Evolutionary conservation across 2,113 vertebrate species (phyloP).

Genomic region (Cygnus buccinator): DNA sequence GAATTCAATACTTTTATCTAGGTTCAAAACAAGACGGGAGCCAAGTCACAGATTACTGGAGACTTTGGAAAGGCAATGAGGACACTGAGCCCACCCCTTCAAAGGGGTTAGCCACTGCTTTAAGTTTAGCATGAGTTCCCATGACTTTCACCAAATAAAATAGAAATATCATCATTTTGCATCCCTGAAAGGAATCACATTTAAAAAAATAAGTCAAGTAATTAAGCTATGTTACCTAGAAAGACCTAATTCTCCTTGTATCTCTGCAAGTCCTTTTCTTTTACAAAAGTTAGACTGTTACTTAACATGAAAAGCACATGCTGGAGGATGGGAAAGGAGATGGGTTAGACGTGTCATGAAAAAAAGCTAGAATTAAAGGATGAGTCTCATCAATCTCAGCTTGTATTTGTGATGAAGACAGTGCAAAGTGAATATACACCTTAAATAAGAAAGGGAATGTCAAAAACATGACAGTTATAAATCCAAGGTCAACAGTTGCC

Average conservation of each 20-base stretch:
- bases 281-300: neutral
- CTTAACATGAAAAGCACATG: slow-evolving; percentile 19
- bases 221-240: neutral
- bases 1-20: neutral
- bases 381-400: slow-evolving; percentile 50
- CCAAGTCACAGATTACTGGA: neutral
- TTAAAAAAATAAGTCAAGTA: neutral
- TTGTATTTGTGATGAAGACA: slow-evolving; percentile 60
- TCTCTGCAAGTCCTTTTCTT: neutral
- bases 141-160: neutral
- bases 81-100: neutral
- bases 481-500: slow-evolving; percentile 83
- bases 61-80: neutral
- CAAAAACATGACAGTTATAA: slow-evolving; percentile 82
- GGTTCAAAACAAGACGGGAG: neutral
- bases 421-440: slow-evolving; percentile 61
- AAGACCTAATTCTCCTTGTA: neutral
- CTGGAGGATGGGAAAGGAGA: neutral
- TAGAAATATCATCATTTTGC: neutral
- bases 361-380: slow-evolving; percentile 31
- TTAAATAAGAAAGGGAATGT: slow-evolving; percentile 66
- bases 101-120: neutral
- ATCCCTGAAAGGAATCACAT: neutral
- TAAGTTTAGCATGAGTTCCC: neutral
- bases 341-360: neutral